Conservation (phyloP, 2,113 vertebrate species). For the Sorex fumeus region DNA sequence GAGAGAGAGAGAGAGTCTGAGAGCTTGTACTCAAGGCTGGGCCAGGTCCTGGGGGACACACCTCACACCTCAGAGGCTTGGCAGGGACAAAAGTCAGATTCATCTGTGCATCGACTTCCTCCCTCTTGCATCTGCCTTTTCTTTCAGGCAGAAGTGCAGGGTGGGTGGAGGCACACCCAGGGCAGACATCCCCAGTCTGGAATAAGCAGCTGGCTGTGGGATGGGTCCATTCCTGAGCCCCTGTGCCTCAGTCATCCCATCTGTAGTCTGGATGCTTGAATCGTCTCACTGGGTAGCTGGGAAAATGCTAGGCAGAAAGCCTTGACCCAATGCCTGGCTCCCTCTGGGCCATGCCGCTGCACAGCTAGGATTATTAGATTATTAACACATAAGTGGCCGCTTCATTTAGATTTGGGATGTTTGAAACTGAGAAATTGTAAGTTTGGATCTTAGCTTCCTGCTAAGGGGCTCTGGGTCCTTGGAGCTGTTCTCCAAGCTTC, state of each 20-base stretch:
- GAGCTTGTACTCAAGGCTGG: not conserved
- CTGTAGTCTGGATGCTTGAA: constrained; percentile 88
- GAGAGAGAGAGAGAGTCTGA: no score
- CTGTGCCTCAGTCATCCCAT: constrained; percentile 92
- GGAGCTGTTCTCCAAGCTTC: not conserved
- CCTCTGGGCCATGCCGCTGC: no score
- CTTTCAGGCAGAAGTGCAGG: not conserved
- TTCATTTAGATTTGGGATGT: not conserved
- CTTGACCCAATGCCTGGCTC: accelerated
- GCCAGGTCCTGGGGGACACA: constrained; percentile 53
- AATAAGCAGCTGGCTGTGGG: not conserved
- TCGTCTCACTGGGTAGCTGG: constrained; percentile 59
- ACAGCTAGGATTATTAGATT: no score
- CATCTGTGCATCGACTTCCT: not conserved
- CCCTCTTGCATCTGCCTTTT: not conserved
- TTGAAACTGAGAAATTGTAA: not conserved
- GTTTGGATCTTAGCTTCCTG: not conserved
- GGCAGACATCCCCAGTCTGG: not conserved
- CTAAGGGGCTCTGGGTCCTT: not conserved
- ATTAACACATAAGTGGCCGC: not conserved
- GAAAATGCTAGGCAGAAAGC: not conserved
- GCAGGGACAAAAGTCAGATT: constrained; percentile 43
- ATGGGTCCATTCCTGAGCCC: constrained; percentile 79
- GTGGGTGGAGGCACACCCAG: not conserved
- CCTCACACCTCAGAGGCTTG: not conserved